phyloP scores from a whole-genome alignment of 2,113 vertebrate genomes.

The Serinus canaria region DNA sequence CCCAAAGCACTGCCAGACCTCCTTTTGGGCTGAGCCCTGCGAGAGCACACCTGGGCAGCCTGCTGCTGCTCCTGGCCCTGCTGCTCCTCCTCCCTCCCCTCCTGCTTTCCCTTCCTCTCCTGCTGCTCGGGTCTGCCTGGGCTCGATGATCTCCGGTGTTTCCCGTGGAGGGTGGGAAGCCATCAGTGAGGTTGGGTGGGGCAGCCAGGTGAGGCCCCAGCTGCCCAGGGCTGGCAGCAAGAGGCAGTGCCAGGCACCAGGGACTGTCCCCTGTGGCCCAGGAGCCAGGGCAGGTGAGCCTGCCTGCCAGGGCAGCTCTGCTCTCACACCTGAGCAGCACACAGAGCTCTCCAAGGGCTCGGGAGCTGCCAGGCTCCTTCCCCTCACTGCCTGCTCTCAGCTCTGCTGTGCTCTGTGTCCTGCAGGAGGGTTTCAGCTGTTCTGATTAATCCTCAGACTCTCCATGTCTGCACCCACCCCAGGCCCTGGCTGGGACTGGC shows the following conservation, averaged over 20 bases:
- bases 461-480: background rate
- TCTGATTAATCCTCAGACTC: background rate
- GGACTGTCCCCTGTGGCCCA: background rate
- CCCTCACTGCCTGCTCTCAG: background rate
- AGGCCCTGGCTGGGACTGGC: background rate
- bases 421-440: background rate
- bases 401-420: background rate
- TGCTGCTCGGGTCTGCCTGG: background rate
- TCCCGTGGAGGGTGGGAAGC: fast-evolving
- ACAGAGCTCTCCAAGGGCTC: background rate
- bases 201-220: background rate
- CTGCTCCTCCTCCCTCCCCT: background rate
- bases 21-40: background rate
- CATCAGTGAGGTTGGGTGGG: fast-evolving
- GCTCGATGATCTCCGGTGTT: fast-evolving
- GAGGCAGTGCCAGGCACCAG: background rate
- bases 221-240: background rate
- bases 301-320: background rate
- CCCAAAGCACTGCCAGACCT: background rate
- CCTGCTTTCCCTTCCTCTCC: fast-evolving
- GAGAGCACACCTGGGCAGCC: background rate
- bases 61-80: fast-evolving
- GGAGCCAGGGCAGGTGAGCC: background rate
- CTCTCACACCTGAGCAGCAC: background rate
- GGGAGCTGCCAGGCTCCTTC: background rate